Percentiles rank a stretch among this genome's conserved stretches.
Evolutionary conservation across 2,113 vertebrate species (phyloP).

Genomic region (Ariopsis seemanni): DNA sequence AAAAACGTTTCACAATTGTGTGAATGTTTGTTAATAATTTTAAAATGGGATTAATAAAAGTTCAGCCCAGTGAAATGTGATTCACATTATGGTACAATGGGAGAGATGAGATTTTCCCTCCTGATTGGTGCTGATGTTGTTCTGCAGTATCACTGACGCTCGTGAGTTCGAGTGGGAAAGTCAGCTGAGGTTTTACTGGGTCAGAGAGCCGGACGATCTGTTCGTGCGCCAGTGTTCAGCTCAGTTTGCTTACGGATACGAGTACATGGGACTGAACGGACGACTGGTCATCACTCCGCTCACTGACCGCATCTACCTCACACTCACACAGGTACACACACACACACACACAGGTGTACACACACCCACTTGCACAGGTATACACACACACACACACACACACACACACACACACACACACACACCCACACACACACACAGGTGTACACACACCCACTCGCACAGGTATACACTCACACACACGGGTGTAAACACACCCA

Average conservation of each 20-base stretch:
- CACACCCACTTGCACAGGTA: not conserved
- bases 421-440: too few species aligned
- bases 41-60: not conserved
- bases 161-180: constrained; percentile 96
- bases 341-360: not conserved
- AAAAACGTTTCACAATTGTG: not conserved
- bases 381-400: not conserved
- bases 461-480: too few species aligned
- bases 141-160: constrained; percentile 84
- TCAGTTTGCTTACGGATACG: constrained; percentile 88
- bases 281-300: constrained; percentile 94
- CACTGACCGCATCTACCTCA: constrained; percentile 95
- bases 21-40: not conserved
- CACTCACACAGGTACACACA: constrained; percentile 86
- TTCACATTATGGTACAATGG: not conserved
- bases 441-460: too few species aligned
- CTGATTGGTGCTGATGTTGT: not conserved
- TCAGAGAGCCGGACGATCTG: constrained; percentile 78
- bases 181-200: constrained; percentile 94
- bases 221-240: constrained; percentile 89
- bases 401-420: not conserved
- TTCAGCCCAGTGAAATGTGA: not conserved
- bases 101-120: not conserved
- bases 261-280: constrained; percentile 97
- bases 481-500: too few species aligned